These are phyloP conservation scores for Leptinotarsa juncta DNA, from an alignment of 2,888 invertebrate species.

Conservation along the genomic window DNA sequence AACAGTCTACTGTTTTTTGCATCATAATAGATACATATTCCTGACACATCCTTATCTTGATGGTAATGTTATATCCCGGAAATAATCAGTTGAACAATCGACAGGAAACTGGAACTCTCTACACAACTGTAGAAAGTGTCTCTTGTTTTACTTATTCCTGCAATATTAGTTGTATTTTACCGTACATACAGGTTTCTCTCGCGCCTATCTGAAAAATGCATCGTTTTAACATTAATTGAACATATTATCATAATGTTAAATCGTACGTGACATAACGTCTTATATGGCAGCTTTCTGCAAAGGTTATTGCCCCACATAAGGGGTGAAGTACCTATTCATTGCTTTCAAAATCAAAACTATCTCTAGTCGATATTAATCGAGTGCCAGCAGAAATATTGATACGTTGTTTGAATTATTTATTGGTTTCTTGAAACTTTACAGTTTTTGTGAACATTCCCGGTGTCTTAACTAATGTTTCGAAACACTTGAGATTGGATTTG, in stretches of 20 bases:
- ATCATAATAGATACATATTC: background rate
- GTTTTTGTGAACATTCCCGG: constrained; percentile 10
- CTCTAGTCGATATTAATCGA: constrained; percentile 6
- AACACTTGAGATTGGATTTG: background rate
- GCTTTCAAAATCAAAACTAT: background rate
- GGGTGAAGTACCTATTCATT: constrained; percentile 11
- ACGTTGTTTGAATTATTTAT: constrained; percentile 12
- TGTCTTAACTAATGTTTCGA: constrained; percentile 1
- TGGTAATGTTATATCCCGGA: constrained; percentile 3
- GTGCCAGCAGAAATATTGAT: constrained; percentile 14
- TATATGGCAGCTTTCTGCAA: constrained; percentile 18
- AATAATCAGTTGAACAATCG: constrained; percentile 13
- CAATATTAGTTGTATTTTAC: constrained; percentile 1
- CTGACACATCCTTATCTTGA: constrained; percentile 1
- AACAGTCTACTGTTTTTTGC: background rate
- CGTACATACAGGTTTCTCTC: constrained; percentile 3
- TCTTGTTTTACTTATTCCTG: constrained; percentile 7
- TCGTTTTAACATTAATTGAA: constrained; percentile 16
- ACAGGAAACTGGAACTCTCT: constrained; percentile 1
- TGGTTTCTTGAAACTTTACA: constrained; percentile 1
- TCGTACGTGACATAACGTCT: constrained; percentile 20
- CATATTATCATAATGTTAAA: constrained; percentile 22
- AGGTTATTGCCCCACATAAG: constrained; percentile 25
- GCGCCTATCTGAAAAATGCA: constrained; percentile 11
- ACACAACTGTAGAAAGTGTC: constrained; percentile 3